Base-by-base conservation (phyloP, 2,888 invertebrate genomes). In the Calliopum simillimum region DNA sequence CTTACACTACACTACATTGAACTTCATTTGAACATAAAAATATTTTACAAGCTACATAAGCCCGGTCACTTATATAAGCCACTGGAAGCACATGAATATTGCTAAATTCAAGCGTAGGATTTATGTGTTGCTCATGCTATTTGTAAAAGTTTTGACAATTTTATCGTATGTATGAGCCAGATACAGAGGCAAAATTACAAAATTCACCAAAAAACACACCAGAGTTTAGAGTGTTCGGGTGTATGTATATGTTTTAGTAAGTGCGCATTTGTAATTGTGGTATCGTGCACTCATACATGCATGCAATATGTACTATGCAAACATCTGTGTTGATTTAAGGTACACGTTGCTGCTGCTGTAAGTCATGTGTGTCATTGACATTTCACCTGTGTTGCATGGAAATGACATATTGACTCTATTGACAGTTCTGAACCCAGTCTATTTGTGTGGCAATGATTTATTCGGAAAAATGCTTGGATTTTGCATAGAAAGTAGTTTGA, bases 361-460 rank as follows among this genome's bases (percentile, higher is more conserved):
- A 44, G 25, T 25, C 58, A 8, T 23, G 19, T 19, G 43, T 43
- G 59, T 59, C 61, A 46, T 21, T 61, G 61, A 21, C 61, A 61
- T 61, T 44, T 55, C 53, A 19, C 53, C 21, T 55, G 21, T 41
- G n/a, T 5, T 33, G 23, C 63, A 51, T 21, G 64, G 53, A 64
- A 51, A 70, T 77, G 77, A 75, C 75, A 76, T 76, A 76, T 76
- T 76, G 76, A 77, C 75, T 75, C 53, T 68, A 76, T 74, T 76
- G 77, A 76, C 76, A 77, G 47, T 41, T 56, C 8, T 33, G 43
- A 25, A 33, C 23, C 14, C 56, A n/a, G 21, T 56, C n/a, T 5
- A 64, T 41, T 51, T 64, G 49, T 21, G 64, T 25, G 33, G 43
- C 23, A 6, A 16, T 43, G 16, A 21, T 41, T 61, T 46, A 21